Base-by-base conservation (phyloP, 2,888 invertebrate genomes). In the Apodemia zela region DNA sequence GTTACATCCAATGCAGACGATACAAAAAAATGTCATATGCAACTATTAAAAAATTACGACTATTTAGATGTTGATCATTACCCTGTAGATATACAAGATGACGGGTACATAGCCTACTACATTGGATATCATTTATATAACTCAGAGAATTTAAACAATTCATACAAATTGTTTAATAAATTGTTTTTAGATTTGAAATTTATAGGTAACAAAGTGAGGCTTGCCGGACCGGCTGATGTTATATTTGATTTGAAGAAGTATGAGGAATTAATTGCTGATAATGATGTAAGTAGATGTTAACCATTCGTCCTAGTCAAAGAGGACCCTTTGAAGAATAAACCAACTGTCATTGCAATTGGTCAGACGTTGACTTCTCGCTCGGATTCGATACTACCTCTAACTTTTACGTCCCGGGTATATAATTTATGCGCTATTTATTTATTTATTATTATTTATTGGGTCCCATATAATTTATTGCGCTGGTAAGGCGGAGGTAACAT, bases 31-130 rank as follows among this genome's bases (percentile, higher is more conserved):
- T 79, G 94, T 66, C 95, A 96, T 69, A 78, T 81, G 60, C 89
- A 90, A 29, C 89, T 96, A 38, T 81, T 96, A 5, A 85, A 90
- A 17, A 93, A 92, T 62, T 96, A 95, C 74, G 76, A 86, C 15
- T 87, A 87, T 66, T 81, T 81, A 18, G 93, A 92, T 59, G 75
- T 82, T 0, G 79, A 83, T 8, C 89, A 93, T 70, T 92, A 92
- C 0, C 83, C 90, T 33, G 87, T 93, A 1, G 92, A 93, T 65
- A 89, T 96, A 18, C 93, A 94, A 0, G 92, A 95, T 67, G 96
- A 96, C 75, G 95, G 95, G 60, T 96, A 96, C 74, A 95, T 95
- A 72, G 94, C 94, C 13, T 94, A 93, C 45, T 95, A 95, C 74
- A 92, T 96, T 61, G 96, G 95, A 8, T 94, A 95, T 74, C 96